A percentile compares a stretch with the other conserved stretches of the same genome.
These are phyloP conservation scores for Desmophyllum pertusum DNA, from an alignment of 92 coral and sea anemone genomes.

Conservation along the genomic window DNA sequence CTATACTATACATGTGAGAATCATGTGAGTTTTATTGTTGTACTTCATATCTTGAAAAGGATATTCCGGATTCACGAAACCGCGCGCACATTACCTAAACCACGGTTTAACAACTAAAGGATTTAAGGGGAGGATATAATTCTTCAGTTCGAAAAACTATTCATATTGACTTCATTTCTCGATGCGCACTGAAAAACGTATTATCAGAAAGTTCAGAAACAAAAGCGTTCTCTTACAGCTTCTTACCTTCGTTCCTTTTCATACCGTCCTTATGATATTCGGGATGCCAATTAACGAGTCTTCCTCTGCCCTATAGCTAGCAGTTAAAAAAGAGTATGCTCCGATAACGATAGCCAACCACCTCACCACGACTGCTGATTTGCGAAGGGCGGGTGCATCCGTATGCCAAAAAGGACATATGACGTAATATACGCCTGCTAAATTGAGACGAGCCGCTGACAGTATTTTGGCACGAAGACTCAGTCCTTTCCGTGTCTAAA, in stretches of 20 bases:
- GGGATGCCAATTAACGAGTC: neutral
- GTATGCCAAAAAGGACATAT: neutral
- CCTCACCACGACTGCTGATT: too few species aligned
- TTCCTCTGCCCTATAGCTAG: neutral
- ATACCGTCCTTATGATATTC: neutral
- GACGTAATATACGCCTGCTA: neutral
- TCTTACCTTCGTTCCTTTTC: neutral
- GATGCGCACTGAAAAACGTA: too few species aligned
- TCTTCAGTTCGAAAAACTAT: too few species aligned
- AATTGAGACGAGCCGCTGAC: neutral
- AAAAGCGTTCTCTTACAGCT: neutral
- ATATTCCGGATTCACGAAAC: neutral
- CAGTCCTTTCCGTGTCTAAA: too few species aligned
- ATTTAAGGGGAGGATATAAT: neutral
- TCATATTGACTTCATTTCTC: too few species aligned
- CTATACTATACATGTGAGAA: too few species aligned
- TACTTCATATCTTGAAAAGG: too few species aligned
- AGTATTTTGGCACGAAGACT: too few species aligned
- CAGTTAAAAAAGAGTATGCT: neutral
- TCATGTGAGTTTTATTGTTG: too few species aligned
- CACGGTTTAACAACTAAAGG: neutral
- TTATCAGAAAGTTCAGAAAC: neutral
- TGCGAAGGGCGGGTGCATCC: too few species aligned
- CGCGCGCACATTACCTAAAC: neutral
- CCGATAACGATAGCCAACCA: too few species aligned